Evolutionary conservation across 2,797 vertebrate species (phyloP).

Genomic region (Bryconaethiops microstoma): DNA sequence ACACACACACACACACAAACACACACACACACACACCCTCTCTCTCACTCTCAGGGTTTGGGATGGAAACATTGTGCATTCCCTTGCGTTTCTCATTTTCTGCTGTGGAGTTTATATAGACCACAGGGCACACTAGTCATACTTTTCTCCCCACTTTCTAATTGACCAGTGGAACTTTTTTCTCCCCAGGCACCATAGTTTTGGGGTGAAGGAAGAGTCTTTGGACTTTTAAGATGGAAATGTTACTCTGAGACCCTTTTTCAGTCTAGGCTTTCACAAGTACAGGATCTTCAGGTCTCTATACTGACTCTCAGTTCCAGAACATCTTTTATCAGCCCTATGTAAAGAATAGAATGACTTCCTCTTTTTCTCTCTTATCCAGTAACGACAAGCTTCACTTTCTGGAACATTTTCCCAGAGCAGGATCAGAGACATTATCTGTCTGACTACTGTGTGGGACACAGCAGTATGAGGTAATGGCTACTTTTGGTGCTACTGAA

Average conservation of each 20-base stretch:
- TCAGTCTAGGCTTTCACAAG: neutral
- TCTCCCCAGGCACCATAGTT: constrained; percentile 43
- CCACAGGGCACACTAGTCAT: constrained; percentile 57
- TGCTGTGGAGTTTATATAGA: constrained; percentile 56
- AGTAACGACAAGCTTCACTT: constrained; percentile 36
- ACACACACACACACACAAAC: too few relatives aligned
- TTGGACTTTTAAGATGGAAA: constrained; percentile 50
- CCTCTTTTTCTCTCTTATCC: constrained; percentile 50
- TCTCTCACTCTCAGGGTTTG: constrained; percentile 22
- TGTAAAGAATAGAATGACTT: constrained; percentile 39
- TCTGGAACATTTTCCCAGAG: constrained; percentile 31
- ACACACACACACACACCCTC: neutral
- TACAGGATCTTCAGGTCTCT: neutral
- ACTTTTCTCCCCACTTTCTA: constrained; percentile 51
- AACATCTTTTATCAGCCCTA: constrained; percentile 14
- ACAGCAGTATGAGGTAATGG: constrained; percentile 43
- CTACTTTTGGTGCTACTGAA: constrained; percentile 32
- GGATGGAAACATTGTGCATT: constrained; percentile 53
- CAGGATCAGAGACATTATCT: constrained; percentile 13
- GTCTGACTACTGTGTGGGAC: constrained; percentile 31
- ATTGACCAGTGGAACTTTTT: constrained; percentile 54
- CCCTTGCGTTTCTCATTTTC: constrained; percentile 42
- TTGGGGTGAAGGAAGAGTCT: constrained; percentile 46
- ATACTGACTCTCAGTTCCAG: constrained; percentile 9
- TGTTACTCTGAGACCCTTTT: constrained; percentile 14